Percentiles rank a stretch among this genome's conserved stretches.
Evolutionary conservation across 2,888 invertebrate species (phyloP).

Genomic region (Timema podura): DNA sequence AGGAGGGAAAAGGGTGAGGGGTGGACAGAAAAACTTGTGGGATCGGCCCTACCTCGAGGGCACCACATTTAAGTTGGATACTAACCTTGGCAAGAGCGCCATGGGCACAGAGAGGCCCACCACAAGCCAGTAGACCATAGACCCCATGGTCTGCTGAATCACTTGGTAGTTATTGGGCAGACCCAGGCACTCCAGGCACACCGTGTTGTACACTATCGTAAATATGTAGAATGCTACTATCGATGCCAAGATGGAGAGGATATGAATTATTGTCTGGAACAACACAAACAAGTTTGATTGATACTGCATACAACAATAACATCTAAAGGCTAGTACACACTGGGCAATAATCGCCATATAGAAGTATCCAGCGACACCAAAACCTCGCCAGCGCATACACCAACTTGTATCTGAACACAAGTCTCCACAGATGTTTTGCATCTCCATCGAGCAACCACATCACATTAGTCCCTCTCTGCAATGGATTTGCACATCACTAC

Average conservation of each 20-base stretch:
- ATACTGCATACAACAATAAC: too few relatives aligned
- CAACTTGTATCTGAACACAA: too few relatives aligned
- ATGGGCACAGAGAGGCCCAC: slow-evolving; percentile 71
- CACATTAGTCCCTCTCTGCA: too few relatives aligned
- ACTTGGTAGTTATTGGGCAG: slow-evolving; percentile 87
- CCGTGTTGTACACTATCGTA: slow-evolving; percentile 76
- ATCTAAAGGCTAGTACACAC: too few relatives aligned
- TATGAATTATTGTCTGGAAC: slow-evolving; percentile 80
- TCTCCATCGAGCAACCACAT: too few relatives aligned
- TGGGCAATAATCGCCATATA: too few relatives aligned
- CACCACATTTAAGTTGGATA: neutral
- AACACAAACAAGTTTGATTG: slow-evolving; percentile 24
- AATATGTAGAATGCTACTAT: slow-evolving; percentile 77
- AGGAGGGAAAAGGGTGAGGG: neutral
- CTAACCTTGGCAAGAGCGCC: slow-evolving; percentile 78
- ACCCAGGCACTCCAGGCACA: slow-evolving; percentile 76
- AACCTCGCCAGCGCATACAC: too few relatives aligned
- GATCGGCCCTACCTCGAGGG: neutral
- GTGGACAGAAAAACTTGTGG: neutral
- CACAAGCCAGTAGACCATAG: slow-evolving; percentile 77
- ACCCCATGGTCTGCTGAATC: slow-evolving; percentile 68
- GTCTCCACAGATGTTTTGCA: too few relatives aligned
- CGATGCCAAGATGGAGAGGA: slow-evolving; percentile 71
- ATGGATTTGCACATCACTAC: too few relatives aligned
- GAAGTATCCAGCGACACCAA: too few relatives aligned